Conservation (phyloP, 2,888 invertebrate genomes). For the Isotomurus palustris region DNA sequence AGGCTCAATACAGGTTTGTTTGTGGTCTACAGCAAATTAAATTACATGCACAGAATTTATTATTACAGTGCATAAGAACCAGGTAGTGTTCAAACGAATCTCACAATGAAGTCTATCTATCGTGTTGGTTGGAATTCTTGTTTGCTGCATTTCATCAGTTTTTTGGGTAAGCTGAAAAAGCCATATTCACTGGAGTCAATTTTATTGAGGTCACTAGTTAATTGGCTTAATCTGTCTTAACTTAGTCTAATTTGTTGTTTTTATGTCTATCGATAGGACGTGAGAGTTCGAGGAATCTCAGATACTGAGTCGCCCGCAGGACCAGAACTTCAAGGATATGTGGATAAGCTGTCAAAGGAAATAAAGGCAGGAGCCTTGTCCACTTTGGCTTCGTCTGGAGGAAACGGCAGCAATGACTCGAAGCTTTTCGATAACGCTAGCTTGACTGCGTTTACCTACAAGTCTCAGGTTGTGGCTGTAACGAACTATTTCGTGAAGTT, state of each 20-base stretch:
- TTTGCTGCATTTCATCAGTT: no score
- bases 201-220: no score
- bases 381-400: constrained; percentile 6
- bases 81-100: no score
- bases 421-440: constrained; percentile 15
- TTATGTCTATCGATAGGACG: constrained; percentile 2
- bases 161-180: no score
- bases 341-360: constrained; percentile 9
- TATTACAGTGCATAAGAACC: no score
- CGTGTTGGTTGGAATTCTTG: no score
- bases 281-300: constrained; percentile 14
- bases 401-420: background rate
- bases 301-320: constrained; percentile 16
- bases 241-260: constrained; percentile 4
- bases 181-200: no score
- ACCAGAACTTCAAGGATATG: constrained; percentile 12
- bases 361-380: constrained; percentile 16
- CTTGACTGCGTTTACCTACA: constrained; percentile 36
- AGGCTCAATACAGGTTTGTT: no score
- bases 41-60: no score
- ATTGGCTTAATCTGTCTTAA: no score
- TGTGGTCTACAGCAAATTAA: no score
- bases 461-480: constrained; percentile 51
- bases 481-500: constrained; percentile 51
- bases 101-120: no score